Percentiles rank a stretch among this genome's conserved stretches.
phyloP scores from a whole-genome alignment of 2,113 vertebrate genomes.

The Python bivittatus region DNA sequence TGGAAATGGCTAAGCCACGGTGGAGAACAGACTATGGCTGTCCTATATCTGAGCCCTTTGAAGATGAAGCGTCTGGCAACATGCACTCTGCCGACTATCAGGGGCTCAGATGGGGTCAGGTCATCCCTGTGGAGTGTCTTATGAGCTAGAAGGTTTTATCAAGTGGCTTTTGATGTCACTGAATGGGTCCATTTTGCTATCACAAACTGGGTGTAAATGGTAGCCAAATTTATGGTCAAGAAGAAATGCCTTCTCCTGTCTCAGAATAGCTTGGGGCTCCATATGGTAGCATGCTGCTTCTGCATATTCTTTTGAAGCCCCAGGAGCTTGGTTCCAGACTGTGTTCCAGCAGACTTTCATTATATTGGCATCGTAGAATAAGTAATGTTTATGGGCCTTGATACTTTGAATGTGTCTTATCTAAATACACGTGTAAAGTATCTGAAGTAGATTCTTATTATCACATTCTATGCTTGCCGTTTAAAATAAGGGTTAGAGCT shows the following conservation, averaged over 20 bases:
- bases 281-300: background rate
- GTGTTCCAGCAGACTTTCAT: background rate
- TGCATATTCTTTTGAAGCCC: background rate
- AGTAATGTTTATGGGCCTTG: background rate
- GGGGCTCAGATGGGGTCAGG: background rate
- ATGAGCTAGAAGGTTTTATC: conserved; percentile 12
- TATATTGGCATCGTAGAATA: background rate
- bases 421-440: conserved; percentile 11
- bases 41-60: conserved; percentile 24
- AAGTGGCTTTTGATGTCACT: background rate
- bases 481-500: background rate
- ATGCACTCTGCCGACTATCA: background rate
- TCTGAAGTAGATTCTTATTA: conserved; percentile 16
- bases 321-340: background rate
- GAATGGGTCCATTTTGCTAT: background rate
- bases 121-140: conserved; percentile 22
- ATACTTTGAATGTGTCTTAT: background rate
- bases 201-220: background rate
- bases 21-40: background rate
- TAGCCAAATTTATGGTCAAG: background rate
- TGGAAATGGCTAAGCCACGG: conserved; percentile 11
- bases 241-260: background rate
- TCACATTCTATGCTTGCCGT: background rate
- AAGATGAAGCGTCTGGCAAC: conserved; percentile 5
- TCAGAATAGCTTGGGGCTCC: background rate